Evolutionary conservation across 2,797 vertebrate species (phyloP), one percentile per base, ranked within the genome.

Genomic region (Melanotaenia maccullochi): DNA sequence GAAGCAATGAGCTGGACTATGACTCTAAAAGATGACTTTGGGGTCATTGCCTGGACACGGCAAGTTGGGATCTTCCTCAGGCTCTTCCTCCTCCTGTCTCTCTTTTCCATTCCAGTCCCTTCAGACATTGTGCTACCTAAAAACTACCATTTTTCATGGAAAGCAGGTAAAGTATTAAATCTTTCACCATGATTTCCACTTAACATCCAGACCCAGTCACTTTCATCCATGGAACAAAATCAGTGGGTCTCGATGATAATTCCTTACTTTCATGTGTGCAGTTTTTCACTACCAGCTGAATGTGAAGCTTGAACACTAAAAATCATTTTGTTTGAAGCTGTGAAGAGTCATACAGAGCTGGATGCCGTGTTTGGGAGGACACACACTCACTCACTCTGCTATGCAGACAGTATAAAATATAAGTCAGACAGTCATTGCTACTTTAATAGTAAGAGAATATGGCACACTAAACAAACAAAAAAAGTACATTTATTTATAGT

Each of bases 71-170:
- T 85, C 89, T 93, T 90, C 81, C 71, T 87, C 93, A 13, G 74
- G 71, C 74, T 91, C 80, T 88, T 94, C 65, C 79, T 96, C 73
- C 79, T 96, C 24, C 72, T 96, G 88, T 94, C 89, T 81, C 90
- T 97, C 65, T 81, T 96, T 69, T 86, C 95, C 75, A 85, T 94
- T 62, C 94, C 95, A 72, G 90, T 91, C 83, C 89, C 74, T 51
- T 91, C 95, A 61, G 95, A 96, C 91, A 83, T 95, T 69, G 93
- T 95, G 84, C 93, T 94, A 88, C 93, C 92, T 54, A 95, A 93
- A 83, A 94, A 96, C 71, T 93, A 94, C 71, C 95, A 95, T 40
- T 99, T 97, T 90, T 90, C 95, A 55, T 99, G 98, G 98, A 98
- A 96, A 96, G 92, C 96, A 95, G 97, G 98, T 99, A 97, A 91